Base-by-base conservation (phyloP, 2,888 invertebrate genomes). In the Apamea anceps region DNA sequence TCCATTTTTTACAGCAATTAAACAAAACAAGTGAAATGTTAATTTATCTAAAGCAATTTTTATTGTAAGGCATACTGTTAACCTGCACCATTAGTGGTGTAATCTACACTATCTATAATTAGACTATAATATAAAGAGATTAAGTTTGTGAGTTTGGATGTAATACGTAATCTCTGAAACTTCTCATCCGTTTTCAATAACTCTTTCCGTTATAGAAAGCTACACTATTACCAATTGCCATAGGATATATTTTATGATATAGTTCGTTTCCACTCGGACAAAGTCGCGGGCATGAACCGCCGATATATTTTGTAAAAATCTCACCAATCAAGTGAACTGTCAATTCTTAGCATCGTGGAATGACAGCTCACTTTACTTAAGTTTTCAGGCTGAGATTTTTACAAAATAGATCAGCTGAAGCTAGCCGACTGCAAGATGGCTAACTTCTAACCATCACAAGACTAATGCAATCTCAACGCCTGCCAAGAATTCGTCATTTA, bases 401-500 rank as follows among this genome's bases (percentile, higher is more conserved):
- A 45, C 45, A 45, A 3, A 12, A 48, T 10, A 12, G 45, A 48
- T 48, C 45, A 13, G 45, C 45, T 48, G 57, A 57, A 25, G 25
- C 10, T 25, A 57, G 25, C 25, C 25, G 57, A 25, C 25, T 25
- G 18, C 10, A 10, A 57, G 57, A n/a, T 57, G 25, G 25, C 57
- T 25, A 4, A 57, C 10, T 18, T 13, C 7, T 6, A 48, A n/a
- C 28, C n/a, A n/a, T 37, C 28, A 82, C 12, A 82, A 57, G 25
- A 57, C 54, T 37, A 68, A 72, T 37, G 45, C 32, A 72, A 78
- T 79, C 51, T 72, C 63, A 75, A 68, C 75, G 60, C 83, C 6
- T 80, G 63, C 65, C 65, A 84, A 54, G 21, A 68, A 77, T 45
- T 72, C 54, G n/a, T 54, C 63, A 78, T 57, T 32, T 2, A 45